Base-by-base conservation (phyloP, 1,140 invertebrate species). In the Xylocopa sonorina region DNA sequence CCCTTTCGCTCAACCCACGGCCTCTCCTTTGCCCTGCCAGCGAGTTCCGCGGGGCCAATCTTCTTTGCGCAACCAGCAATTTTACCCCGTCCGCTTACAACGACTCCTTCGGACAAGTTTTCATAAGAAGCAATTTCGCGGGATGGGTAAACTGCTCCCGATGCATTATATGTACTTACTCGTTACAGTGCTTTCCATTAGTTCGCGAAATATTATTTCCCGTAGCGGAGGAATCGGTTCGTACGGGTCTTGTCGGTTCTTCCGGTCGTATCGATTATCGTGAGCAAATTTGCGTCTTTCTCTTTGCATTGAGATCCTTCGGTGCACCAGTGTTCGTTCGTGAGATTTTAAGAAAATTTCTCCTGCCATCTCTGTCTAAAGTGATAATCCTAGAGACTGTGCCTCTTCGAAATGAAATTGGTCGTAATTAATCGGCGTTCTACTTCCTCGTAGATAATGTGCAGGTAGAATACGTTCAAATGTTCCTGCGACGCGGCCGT, bases 81-180 rank as follows among this genome's bases (percentile, higher is more conserved):
- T 86, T 86, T 85, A n/a, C 83, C 60, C 53, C 75, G 76, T 50
- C 62, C 68, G 51, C 51, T 12, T 68, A 21, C 55, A 72, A 55
- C 71, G 77, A 58, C 69, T 84, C 78, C 80, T 53, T 57, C 53
- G 66, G 67, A 73, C 73, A 88, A 90, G 85, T 91, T 91, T 90
- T 88, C 88, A 88, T 90, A 91, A 91, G 87, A 91, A 88, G 88
- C 85, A 90, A 91, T 91, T 89, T 89, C 81, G 80, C 53, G 73
- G 84, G 10, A 80, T 32, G 64, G 72, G 84, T 84, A 87, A n/a
- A 88, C 86, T 88, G 83, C 77, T 85, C 66, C 62, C 60, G 41
- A 76, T 77, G 82, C 67, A 71, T 78, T 60, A 55, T 79, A n/a
- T n/a, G n/a, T n/a, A 79, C 78, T 57, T 77, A 62, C 68, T 78